These are phyloP conservation scores for Spea bombifrons DNA, from an alignment of 2,113 vertebrate species.

Conservation along the genomic window DNA sequence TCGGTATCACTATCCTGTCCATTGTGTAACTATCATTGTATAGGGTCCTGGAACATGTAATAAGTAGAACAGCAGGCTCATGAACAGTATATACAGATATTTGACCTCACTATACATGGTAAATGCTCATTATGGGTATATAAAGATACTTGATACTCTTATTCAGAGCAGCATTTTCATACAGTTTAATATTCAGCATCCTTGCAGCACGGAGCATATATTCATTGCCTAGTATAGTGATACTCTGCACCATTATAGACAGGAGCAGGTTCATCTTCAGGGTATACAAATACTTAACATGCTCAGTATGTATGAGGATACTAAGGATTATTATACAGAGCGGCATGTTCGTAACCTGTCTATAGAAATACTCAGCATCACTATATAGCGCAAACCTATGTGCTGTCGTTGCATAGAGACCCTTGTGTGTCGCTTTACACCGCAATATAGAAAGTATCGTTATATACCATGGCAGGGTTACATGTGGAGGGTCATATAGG, in stretches of 20 bases:
- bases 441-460: not conserved
- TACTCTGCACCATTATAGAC: too few species aligned
- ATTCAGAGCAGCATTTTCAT: not conserved
- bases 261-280: too few species aligned
- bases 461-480: not conserved
- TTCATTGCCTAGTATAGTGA: too few species aligned
- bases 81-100: not conserved
- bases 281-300: too few species aligned
- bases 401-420: not conserved
- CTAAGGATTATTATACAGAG: slow-evolving; percentile 8
- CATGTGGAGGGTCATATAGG: slow-evolving; percentile 13
- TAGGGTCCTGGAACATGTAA: not conserved
- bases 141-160: not conserved
- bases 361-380: slow-evolving; percentile 7
- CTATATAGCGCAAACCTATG: slow-evolving; percentile 20
- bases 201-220: too few species aligned
- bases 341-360: not conserved
- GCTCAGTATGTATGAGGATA: not conserved
- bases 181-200: too few species aligned
- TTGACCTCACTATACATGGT: not conserved
- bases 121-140: not conserved
- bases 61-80: not conserved
- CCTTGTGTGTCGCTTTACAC: not conserved
- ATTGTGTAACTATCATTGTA: not conserved
- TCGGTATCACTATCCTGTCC: not conserved